Percentiles rank a stretch among this genome's conserved stretches.
Evolutionary conservation across 1,140 invertebrate genomes (phyloP).

Genomic region (Bombus affinis): DNA sequence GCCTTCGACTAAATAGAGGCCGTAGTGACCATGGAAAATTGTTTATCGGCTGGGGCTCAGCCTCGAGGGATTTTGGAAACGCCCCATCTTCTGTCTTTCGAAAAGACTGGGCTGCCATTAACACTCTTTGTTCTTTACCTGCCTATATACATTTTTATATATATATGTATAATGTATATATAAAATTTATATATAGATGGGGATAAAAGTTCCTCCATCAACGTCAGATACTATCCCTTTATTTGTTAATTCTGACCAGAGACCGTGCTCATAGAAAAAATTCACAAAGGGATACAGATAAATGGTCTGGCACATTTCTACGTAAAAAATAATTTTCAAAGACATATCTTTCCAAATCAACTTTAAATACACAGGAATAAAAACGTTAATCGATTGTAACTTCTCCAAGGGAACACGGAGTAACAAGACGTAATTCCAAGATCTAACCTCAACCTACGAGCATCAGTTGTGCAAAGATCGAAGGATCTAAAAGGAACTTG

Average conservation of each 20-base stretch:
- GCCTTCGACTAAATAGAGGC: constrained; percentile 3
- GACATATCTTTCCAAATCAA: background rate
- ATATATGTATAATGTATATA: background rate
- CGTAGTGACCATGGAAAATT: constrained; percentile 55
- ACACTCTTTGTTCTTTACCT: constrained; percentile 18
- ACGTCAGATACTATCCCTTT: constrained; percentile 24
- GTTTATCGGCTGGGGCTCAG: constrained; percentile 58
- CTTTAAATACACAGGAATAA: background rate
- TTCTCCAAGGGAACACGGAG: background rate
- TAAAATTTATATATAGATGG: background rate
- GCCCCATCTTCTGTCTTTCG: constrained; percentile 48
- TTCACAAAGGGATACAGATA: background rate
- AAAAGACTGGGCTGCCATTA: constrained; percentile 55
- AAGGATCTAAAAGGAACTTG: background rate
- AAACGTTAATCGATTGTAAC: background rate
- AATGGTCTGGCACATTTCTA: background rate
- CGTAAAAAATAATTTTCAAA: background rate
- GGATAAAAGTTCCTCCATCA: constrained; percentile 56
- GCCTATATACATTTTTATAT: background rate
- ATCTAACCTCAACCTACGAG: background rate
- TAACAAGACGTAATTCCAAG: background rate
- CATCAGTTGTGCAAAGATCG: background rate
- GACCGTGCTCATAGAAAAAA: background rate
- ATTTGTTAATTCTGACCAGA: constrained; percentile 59
- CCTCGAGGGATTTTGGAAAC: constrained; percentile 60